Conservation (phyloP, 2,113 vertebrate species). For the Thunnus maccoyii region DNA sequence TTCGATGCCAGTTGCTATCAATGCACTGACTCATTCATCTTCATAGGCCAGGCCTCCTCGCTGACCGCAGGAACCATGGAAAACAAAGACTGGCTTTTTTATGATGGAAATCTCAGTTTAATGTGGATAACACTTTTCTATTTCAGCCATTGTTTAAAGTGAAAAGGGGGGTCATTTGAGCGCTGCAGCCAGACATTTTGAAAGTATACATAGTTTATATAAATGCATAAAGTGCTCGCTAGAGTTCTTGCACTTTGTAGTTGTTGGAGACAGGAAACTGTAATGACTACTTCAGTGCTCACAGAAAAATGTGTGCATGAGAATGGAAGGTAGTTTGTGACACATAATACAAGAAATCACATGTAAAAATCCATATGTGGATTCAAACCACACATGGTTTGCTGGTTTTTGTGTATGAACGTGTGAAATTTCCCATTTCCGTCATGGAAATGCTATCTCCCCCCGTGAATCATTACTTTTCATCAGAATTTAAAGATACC, state of each 20-base stretch:
- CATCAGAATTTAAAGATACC: not conserved
- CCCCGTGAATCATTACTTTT: not conserved
- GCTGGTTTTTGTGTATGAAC: not conserved
- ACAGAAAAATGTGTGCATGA: slow-evolving; percentile 3
- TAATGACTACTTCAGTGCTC: slow-evolving; percentile 17
- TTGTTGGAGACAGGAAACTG: slow-evolving; percentile 54
- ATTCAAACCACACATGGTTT: slow-evolving; percentile 9
- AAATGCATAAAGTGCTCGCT: slow-evolving; percentile 48
- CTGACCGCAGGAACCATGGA: slow-evolving; percentile 71
- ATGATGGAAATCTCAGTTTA: slow-evolving; percentile 67
- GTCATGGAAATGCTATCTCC: not conserved
- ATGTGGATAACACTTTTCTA: slow-evolving; percentile 64
- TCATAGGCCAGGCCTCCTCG: slow-evolving; percentile 44
- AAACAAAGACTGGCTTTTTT: slow-evolving; percentile 72
- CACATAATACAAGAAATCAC: not conserved
- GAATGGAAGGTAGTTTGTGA: slow-evolving; percentile 13
- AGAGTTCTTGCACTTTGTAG: slow-evolving; percentile 46
- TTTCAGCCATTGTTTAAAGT: slow-evolving; percentile 64
- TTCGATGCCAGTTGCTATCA: slow-evolving; percentile 58
- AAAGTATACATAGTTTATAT: slow-evolving; percentile 51
- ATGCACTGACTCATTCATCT: slow-evolving; percentile 65
- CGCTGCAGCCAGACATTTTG: slow-evolving; percentile 44
- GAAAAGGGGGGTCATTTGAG: slow-evolving; percentile 37
- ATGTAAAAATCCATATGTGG: slow-evolving; percentile 22
- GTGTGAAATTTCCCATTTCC: not conserved